Conservation (phyloP, 1,140 invertebrate genomes). For the Cryptotermes secundus region DNA sequence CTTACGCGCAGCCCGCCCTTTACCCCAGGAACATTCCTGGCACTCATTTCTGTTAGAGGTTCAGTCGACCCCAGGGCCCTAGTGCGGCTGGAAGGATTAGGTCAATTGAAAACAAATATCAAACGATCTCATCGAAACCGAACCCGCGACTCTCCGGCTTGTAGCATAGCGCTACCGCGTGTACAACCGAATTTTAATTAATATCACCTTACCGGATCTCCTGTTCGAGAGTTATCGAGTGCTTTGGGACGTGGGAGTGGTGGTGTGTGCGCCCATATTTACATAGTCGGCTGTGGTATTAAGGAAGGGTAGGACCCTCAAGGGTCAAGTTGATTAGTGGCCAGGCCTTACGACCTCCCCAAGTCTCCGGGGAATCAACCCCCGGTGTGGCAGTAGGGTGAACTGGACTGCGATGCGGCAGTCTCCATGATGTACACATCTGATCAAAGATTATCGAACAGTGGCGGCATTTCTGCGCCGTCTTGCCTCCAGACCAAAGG, state of each 20-base stretch:
- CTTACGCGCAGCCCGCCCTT: no score
- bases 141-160: no score
- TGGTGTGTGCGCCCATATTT: no score
- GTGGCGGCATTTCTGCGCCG: neutral
- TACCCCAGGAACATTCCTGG: no score
- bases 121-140: no score
- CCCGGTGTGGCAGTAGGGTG: neutral
- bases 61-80: no score
- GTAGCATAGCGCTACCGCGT: no score
- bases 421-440: neutral
- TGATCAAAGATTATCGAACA: neutral
- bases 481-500: no score
- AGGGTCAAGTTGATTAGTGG: slow-evolving; percentile 29
- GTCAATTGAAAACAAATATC: no score
- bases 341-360: slow-evolving; percentile 7
- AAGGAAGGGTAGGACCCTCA: neutral
- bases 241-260: neutral
- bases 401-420: neutral
- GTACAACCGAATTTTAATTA: neutral
- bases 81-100: no score
- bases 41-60: no score
- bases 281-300: slow-evolving; percentile 10
- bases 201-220: neutral
- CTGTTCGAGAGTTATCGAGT: neutral
- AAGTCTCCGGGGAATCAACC: neutral